A percentile compares a stretch with the other conserved stretches of the same genome.
Evolutionary conservation across 2,888 invertebrate species (phyloP).

Genomic region (Crossocerus cetratus): DNA sequence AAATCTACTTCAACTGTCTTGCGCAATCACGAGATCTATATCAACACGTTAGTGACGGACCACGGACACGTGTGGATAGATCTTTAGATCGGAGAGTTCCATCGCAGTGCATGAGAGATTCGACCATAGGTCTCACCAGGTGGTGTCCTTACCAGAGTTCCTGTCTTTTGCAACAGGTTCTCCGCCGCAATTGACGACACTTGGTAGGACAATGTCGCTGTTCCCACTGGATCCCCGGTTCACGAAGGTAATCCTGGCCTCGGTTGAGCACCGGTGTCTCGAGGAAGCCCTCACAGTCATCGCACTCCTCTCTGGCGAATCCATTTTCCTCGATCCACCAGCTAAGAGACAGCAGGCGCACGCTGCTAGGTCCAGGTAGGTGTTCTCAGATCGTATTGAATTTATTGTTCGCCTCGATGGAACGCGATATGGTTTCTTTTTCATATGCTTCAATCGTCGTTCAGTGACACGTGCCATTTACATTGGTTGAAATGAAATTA

Average conservation of each 20-base stretch:
- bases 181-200: conserved; percentile 84
- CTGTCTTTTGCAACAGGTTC: conserved; percentile 60
- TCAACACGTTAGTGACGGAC: too few species aligned
- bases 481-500: too few species aligned
- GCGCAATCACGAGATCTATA: too few species aligned
- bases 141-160: too few species aligned
- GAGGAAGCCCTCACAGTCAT: conserved; percentile 92
- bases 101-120: too few species aligned
- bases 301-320: conserved; percentile 92
- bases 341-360: conserved; percentile 87
- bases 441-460: neutral
- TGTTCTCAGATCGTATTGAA: neutral
- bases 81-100: too few species aligned
- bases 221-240: conserved; percentile 96
- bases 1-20: too few species aligned
- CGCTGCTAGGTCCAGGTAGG: conserved; percentile 81
- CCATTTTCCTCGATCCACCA: conserved; percentile 86
- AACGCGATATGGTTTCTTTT: neutral
- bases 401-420: neutral
- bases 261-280: conserved; percentile 86
- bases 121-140: too few species aligned
- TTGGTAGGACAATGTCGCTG: conserved; percentile 91
- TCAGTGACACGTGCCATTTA: neutral
- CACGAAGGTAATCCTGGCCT: conserved; percentile 88
- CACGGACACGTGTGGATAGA: too few species aligned